Base-by-base conservation (phyloP, 2,797 vertebrate genomes). In the Linurgus olivaceus region DNA sequence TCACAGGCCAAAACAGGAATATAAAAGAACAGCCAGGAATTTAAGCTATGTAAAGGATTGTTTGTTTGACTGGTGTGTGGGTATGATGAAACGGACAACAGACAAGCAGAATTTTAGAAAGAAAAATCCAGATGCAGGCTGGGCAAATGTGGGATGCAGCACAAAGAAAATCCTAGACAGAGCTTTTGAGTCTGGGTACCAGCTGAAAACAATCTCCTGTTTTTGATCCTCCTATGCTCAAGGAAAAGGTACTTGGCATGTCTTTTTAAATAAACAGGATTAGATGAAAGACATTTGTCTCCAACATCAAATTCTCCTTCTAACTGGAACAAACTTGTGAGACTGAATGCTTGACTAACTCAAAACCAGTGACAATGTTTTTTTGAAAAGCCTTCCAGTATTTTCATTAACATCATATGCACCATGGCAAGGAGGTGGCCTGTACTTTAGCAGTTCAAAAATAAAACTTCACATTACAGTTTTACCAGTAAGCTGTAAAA, bases 141-240 rank as follows among this genome's bases (percentile, higher is more conserved):
- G 79, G 66, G 51, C 62, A 95, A 90, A 75, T 62, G 21, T 81
- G 88, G 62, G 85, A 88, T 81, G 33, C 0, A 0, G 44, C 90
- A 83, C 73, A 84, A 28, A 93, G 54, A 81, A 93, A 93, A 90
- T 75, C 79, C 54, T 84, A 94, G 81, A 83, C 76, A 86, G 71
- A 74, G 54, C 66, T 90, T 88, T 68, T 66, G 76, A 94, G 79
- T 68, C 91, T 68, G 42, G 61, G 88, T 75, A 90, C 65, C 93
- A 94, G 79, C 90, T 96, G 91, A 94, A 95, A 96, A 62, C 79
- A 93, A 86, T 96, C 86, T 95, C 73, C 79, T 72, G 76, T 25
- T 65, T 90, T 95, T 95, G 94, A 94, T 96, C 88, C 92, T 96
- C 94, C 90, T 66, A 2, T 94, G 93, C 92, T 95, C 50, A 83